phyloP scores from a whole-genome alignment of 2,797 vertebrate genomes.

The Leptoclinus maculatus region DNA sequence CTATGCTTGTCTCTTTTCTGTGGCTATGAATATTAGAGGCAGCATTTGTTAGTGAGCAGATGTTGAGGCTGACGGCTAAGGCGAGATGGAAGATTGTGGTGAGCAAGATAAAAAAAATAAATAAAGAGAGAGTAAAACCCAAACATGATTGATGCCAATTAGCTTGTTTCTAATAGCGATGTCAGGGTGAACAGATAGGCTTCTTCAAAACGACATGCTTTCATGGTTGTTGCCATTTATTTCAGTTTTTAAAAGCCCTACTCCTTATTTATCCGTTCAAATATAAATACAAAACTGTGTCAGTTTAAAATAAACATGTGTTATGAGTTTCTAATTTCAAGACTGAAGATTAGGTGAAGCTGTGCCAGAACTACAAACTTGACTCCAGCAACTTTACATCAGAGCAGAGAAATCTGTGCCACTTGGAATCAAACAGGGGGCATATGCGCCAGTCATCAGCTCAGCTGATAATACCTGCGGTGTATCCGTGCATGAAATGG shows the following conservation, averaged over 20 bases:
- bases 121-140: slow-evolving; percentile 1
- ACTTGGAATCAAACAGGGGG: slow-evolving; percentile 32
- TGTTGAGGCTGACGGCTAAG: slow-evolving; percentile 43
- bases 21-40: slow-evolving; percentile 40
- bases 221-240: not conserved
- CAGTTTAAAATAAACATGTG: slow-evolving; percentile 10
- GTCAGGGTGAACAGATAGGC: slow-evolving; percentile 12
- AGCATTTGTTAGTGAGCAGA: slow-evolving; percentile 40
- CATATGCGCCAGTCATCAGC: slow-evolving; percentile 36
- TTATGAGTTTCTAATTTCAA: not conserved
- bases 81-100: slow-evolving; percentile 29
- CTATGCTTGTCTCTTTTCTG: slow-evolving; percentile 1
- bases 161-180: slow-evolving; percentile 40
- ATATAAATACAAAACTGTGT: not conserved
- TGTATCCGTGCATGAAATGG: slow-evolving; percentile 63
- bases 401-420: slow-evolving; percentile 30
- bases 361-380: slow-evolving; percentile 17
- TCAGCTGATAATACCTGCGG: slow-evolving; percentile 46
- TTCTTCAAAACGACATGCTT: not conserved
- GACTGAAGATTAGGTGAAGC: not conserved
- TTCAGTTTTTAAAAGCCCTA: not conserved
- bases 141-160: slow-evolving; percentile 52
- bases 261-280: not conserved
- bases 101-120: not conserved
- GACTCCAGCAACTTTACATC: slow-evolving; percentile 42